Base-by-base conservation (phyloP, 2,797 vertebrate species). In the Sphenodon punctatus region DNA sequence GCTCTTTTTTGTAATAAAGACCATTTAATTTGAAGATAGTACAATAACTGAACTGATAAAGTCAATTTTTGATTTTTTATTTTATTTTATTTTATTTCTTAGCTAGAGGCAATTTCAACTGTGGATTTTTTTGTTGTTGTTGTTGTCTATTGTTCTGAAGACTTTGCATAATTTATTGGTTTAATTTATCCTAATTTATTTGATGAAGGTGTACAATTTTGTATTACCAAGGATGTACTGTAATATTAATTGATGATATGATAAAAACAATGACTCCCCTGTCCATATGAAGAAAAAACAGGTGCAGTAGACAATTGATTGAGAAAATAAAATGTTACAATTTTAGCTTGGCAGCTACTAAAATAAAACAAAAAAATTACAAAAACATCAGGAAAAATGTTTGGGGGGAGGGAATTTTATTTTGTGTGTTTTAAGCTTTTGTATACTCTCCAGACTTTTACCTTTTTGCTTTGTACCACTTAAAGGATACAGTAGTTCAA, bases 181-280 rank as follows among this genome's bases (percentile, higher is more conserved):
- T 98, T 98, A 99, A 99, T 99, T 99, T 98, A 99, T 98, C 97
- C 97, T 98, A 99, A 99, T 98, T 99, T 99, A 99, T 99, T 99
- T 97, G 96, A 97, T 97, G 97, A 97, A 97, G 95, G 97, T 98
- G 97, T 97, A 96, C 96, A 97, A 97, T 97, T 97, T 97, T 97
- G 96, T 97, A 97, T 97, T 96, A 95, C 96, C 94, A 97, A 97
- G 97, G 97, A 97, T 98, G 97, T 97, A 97, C 96, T 98, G 97
- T 97, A 98, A 97, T 97, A 97, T 97, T 96, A 96, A 97, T 97
- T 96, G 96, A 95, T 97, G 95, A 97, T 97, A 96, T 94, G 96
- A 96, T 96, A 89, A 94, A 95, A 95, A 95, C 93, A 95, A 92
- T 96, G 94, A 96, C 94, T 96, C 96, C 92, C 96, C 95, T 96